Conservation (phyloP, 2,113 vertebrate species). For the Cinclus cinclus region DNA sequence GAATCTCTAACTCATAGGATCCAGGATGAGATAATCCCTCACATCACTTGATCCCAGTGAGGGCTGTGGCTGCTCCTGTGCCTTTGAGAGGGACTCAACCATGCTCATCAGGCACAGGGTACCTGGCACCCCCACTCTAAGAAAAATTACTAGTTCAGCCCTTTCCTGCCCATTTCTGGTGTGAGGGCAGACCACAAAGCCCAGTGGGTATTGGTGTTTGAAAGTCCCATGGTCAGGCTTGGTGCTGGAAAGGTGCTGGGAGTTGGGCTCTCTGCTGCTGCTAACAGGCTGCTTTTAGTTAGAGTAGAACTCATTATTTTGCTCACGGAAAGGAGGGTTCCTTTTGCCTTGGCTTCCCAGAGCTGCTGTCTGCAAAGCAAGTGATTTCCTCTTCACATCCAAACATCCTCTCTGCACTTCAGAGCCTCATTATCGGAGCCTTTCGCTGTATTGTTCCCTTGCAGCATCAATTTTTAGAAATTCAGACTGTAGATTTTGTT, state of each 20-base stretch:
- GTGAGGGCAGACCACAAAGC: background rate
- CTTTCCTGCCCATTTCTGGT: background rate
- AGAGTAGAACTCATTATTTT: background rate
- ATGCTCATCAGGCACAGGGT: rapidly evolving
- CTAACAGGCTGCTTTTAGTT: background rate
- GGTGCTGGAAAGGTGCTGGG: background rate
- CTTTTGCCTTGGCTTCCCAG: background rate
- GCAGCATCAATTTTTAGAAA: background rate
- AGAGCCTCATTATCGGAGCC: background rate
- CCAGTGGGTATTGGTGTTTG: background rate
- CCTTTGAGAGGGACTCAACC: background rate
- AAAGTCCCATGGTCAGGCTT: background rate
- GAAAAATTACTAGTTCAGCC: background rate
- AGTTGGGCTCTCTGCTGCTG: background rate
- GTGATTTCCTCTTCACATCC: conserved; percentile 12
- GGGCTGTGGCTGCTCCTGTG: background rate
- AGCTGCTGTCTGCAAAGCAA: background rate
- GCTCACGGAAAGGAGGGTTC: background rate
- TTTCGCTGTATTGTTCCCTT: background rate
- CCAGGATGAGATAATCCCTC: conserved; percentile 29
- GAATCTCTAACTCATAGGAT: conserved; percentile 38
- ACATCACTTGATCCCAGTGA: background rate
- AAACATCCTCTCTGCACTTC: background rate
- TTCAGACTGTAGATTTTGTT: background rate
- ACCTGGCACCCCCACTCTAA: background rate